Conservation (phyloP, 2,113 vertebrate genomes). For the Reinhardtius hippoglossoides region DNA sequence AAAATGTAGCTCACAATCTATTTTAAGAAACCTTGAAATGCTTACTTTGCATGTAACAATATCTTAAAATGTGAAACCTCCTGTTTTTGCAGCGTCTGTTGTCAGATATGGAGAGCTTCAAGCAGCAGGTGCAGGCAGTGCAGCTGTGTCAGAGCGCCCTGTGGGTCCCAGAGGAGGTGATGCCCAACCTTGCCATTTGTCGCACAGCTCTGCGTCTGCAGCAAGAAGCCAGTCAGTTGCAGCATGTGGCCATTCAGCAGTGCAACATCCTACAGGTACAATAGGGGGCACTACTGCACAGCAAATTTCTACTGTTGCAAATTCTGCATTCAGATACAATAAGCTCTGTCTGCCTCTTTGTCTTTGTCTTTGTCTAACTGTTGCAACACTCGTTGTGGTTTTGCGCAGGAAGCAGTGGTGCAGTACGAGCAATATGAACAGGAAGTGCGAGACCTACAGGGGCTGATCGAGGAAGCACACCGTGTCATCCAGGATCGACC, state of each 20-base stretch:
- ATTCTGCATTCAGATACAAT: neutral
- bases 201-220: slow-evolving; percentile 90
- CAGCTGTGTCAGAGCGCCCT: slow-evolving; percentile 92
- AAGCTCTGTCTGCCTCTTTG: neutral
- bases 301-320: neutral
- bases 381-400: neutral
- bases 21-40: neutral
- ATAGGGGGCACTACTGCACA: slow-evolving; percentile 6
- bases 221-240: slow-evolving; percentile 94
- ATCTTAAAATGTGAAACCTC: neutral
- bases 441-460: slow-evolving; percentile 93
- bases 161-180: slow-evolving; percentile 92
- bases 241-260: slow-evolving; percentile 95
- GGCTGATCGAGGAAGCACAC: slow-evolving; percentile 93
- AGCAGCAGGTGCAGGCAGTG: slow-evolving; percentile 92
- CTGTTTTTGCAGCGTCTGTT: slow-evolving; percentile 85
- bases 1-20: neutral
- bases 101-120: slow-evolving; percentile 94
- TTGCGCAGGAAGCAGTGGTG: slow-evolving; percentile 91
- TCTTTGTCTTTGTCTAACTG: neutral
- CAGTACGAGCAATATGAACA: slow-evolving; percentile 97
- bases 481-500: slow-evolving; percentile 90
- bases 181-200: slow-evolving; percentile 89
- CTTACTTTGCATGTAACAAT: neutral
- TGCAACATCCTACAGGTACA: slow-evolving; percentile 94